Percentiles rank a stretch among this genome's conserved stretches.
phyloP scores from a whole-genome alignment of 2,888 invertebrate genomes.

The Chesias legatella region DNA sequence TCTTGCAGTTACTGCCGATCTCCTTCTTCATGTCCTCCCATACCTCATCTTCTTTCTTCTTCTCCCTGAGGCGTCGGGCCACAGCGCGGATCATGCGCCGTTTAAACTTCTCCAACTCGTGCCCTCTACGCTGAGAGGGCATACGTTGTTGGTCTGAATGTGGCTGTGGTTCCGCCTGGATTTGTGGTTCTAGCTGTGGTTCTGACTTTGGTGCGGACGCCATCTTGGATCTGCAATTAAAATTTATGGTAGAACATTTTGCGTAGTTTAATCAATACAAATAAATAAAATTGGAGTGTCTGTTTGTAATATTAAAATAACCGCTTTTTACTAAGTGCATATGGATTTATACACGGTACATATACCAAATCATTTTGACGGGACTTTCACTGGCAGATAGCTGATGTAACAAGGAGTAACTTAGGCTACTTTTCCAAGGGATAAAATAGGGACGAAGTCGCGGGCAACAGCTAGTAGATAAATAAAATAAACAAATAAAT shows the following conservation, averaged over 20 bases:
- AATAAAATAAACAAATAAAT: too few relatives aligned
- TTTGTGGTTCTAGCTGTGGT: background rate
- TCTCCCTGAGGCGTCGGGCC: constrained; percentile 46
- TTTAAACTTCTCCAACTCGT: constrained; percentile 58
- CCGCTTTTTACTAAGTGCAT: too few relatives aligned
- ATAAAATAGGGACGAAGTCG: too few relatives aligned
- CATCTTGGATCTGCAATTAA: constrained; percentile 4
- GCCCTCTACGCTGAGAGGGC: background rate
- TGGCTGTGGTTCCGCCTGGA: background rate
- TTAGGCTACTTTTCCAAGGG: too few relatives aligned
- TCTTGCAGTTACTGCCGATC: constrained; percentile 54
- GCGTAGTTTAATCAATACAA: too few relatives aligned
- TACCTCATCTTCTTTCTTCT: constrained; percentile 45
- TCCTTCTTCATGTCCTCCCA: constrained; percentile 52
- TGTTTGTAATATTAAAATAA: too few relatives aligned
- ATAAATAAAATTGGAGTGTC: too few relatives aligned
- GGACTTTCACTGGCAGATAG: too few relatives aligned
- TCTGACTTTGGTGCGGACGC: background rate
- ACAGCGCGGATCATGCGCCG: constrained; percentile 61
- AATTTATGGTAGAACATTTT: background rate
- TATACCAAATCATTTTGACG: too few relatives aligned
- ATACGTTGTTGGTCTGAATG: background rate
- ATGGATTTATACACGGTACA: too few relatives aligned
- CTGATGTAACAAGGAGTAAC: too few relatives aligned
- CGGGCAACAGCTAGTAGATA: too few relatives aligned